Percentiles rank a stretch among this genome's conserved stretches.
Evolutionary conservation across 2,888 invertebrate genomes (phyloP).

Genomic region (Mesorhabditis sp.): DNA sequence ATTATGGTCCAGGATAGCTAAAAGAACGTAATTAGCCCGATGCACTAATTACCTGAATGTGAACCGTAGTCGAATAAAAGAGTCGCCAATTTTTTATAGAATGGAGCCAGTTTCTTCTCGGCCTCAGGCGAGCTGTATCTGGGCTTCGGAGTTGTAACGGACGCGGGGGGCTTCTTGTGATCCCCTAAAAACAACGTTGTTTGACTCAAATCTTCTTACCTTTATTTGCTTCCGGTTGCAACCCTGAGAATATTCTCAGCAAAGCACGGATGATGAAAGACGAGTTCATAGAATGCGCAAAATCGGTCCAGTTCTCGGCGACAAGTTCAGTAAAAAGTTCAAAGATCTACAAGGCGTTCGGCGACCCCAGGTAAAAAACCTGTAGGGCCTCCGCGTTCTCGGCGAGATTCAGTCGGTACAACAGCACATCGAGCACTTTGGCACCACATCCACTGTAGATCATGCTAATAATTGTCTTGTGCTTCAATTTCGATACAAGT

Average conservation of each 20-base stretch:
- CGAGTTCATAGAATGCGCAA: conserved; percentile 17
- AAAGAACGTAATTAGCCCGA: too few relatives aligned
- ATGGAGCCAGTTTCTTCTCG: too few relatives aligned
- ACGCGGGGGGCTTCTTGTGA: too few relatives aligned
- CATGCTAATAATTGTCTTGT: conserved; percentile 26
- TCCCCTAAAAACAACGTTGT: too few relatives aligned
- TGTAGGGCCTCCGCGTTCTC: conserved; percentile 19
- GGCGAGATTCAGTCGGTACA: conserved; percentile 25
- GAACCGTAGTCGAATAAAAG: too few relatives aligned
- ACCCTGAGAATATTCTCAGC: conserved; percentile 23
- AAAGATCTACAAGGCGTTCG: neutral
- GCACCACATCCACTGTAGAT: conserved; percentile 31
- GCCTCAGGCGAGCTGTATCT: too few relatives aligned
- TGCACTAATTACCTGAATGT: too few relatives aligned
- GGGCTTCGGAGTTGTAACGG: too few relatives aligned
- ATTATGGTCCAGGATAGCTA: too few relatives aligned
- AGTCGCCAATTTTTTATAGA: too few relatives aligned
- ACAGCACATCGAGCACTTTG: conserved; percentile 30
- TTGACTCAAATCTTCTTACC: neutral
- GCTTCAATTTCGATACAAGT: conserved; percentile 26
- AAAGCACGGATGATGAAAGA: conserved; percentile 26
- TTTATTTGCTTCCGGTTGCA: neutral
- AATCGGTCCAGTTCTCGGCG: conserved; percentile 28
- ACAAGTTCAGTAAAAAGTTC: conserved; percentile 14
- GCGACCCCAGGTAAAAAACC: conserved; percentile 2